These are phyloP conservation scores for Lacanobia wlatinum DNA, from an alignment of 2,888 invertebrate genomes.

Conservation along the genomic window DNA sequence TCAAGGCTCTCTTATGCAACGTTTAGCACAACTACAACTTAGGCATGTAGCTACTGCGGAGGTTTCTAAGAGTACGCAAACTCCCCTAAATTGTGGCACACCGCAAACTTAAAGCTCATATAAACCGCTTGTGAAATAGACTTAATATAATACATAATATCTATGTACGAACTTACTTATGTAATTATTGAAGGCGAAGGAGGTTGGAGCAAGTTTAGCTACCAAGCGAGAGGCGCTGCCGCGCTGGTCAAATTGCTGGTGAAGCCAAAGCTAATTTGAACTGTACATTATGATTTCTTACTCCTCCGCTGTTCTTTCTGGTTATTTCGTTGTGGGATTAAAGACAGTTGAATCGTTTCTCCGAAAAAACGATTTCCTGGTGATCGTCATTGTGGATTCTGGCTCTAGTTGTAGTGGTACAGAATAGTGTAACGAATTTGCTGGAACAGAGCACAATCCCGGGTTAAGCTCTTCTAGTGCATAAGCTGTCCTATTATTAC, in stretches of 20 bases:
- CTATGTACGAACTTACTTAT: slow-evolving; percentile 8
- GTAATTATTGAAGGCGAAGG: background rate
- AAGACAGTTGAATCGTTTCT: no score
- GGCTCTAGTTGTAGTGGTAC: no score
- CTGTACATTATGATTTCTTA: no score
- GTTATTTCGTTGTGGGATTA: no score
- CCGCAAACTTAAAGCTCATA: slow-evolving; percentile 42
- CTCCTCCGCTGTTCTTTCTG: no score
- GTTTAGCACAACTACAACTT: background rate
- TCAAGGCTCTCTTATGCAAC: background rate
- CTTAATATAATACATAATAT: slow-evolving; percentile 11
- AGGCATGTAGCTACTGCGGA: background rate
- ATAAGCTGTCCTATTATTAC: no score
- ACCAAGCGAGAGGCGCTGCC: background rate
- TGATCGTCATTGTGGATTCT: no score
- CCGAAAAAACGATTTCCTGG: no score
- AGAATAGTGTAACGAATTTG: no score
- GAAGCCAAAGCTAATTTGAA: no score
- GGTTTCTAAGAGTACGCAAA: slow-evolving; percentile 3
- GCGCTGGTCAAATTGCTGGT: background rate
- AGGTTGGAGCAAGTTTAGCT: background rate
- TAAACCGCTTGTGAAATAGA: slow-evolving; percentile 34
- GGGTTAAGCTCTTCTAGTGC: no score
- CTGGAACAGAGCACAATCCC: no score
- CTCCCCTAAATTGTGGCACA: slow-evolving; percentile 32